Percentiles rank a stretch among this genome's conserved stretches.
Evolutionary conservation across 2,888 invertebrate species (phyloP).

Genomic region (Hydriomena furcata): DNA sequence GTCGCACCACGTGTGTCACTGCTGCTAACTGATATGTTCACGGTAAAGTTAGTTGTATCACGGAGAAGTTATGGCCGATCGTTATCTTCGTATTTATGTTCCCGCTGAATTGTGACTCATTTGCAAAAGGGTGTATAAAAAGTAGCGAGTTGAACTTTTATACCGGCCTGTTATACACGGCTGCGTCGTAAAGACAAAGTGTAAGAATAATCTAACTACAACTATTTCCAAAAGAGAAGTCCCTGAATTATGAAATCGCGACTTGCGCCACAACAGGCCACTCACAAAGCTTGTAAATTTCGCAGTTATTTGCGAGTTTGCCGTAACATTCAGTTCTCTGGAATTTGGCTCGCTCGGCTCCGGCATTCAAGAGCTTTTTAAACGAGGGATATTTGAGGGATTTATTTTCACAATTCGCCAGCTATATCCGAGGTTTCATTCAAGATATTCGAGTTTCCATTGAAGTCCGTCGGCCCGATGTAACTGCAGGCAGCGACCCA

Average conservation of each 20-base stretch:
- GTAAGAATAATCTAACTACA: no score
- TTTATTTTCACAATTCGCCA: constrained; percentile 17
- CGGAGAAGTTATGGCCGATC: background rate
- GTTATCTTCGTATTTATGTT: constrained; percentile 2
- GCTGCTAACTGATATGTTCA: background rate
- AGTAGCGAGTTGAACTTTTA: background rate
- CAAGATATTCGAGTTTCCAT: constrained; percentile 13
- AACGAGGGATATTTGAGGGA: constrained; percentile 24
- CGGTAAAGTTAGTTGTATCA: constrained; percentile 1
- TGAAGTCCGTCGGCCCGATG: constrained; percentile 8
- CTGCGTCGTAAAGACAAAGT: no score
- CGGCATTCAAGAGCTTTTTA: constrained; percentile 16
- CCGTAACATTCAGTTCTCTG: constrained; percentile 33
- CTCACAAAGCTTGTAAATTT: constrained; percentile 41
- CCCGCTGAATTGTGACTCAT: constrained; percentile 7
- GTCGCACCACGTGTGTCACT: background rate
- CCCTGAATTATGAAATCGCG: background rate
- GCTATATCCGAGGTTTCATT: constrained; percentile 14
- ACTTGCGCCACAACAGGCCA: constrained; percentile 24
- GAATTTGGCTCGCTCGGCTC: constrained; percentile 29
- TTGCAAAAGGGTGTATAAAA: constrained; percentile 14
- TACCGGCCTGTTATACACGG: no score
- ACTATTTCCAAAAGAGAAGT: background rate
- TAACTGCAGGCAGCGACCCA: constrained; percentile 11
- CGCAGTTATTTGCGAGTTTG: constrained; percentile 44